These are phyloP conservation scores for Priocnemis perturbator DNA, from an alignment of 2,888 invertebrate species.

Conservation along the genomic window DNA sequence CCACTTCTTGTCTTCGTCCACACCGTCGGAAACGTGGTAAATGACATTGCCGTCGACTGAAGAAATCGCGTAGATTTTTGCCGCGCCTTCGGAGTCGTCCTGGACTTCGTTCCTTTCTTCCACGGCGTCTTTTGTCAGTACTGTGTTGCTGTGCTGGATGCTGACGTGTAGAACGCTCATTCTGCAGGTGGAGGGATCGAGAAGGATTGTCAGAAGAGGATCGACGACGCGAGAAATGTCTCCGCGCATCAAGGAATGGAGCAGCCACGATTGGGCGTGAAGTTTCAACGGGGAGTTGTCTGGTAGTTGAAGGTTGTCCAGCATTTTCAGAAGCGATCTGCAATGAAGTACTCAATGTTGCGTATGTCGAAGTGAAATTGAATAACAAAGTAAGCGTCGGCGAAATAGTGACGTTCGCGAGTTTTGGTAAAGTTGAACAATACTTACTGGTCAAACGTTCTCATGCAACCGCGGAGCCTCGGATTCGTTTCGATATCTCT, in stretches of 20 bases:
- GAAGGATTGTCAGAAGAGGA: slow-evolving; percentile 84
- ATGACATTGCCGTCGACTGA: slow-evolving; percentile 88
- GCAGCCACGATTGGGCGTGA: slow-evolving; percentile 85
- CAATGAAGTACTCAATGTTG: slow-evolving; percentile 43
- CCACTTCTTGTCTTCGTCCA: slow-evolving; percentile 65
- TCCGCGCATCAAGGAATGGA: slow-evolving; percentile 83
- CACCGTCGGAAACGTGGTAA: slow-evolving; percentile 78
- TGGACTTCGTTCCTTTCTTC: slow-evolving; percentile 68
- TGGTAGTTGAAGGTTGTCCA: slow-evolving; percentile 81
- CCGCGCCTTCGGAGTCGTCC: slow-evolving; percentile 70
- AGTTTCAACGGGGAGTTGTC: slow-evolving; percentile 79
- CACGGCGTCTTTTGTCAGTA: slow-evolving; percentile 64
- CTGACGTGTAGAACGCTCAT: slow-evolving; percentile 86
- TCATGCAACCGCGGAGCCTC: slow-evolving; percentile 74
- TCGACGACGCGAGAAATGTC: slow-evolving; percentile 88
- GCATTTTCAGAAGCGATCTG: slow-evolving; percentile 84
- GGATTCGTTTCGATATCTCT: slow-evolving; percentile 80
- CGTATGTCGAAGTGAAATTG: slow-evolving; percentile 44
- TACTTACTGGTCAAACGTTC: slow-evolving; percentile 80
- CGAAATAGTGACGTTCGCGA: too few relatives aligned
- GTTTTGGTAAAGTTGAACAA: neutral
- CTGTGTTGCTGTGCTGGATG: slow-evolving; percentile 77
- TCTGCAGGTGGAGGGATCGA: slow-evolving; percentile 88
- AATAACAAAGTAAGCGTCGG: too few relatives aligned
- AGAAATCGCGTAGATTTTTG: slow-evolving; percentile 88